These are phyloP conservation scores for Forbesichthys agassizii DNA, from an alignment of 2,113 vertebrate genomes.

Conservation along the genomic window DNA sequence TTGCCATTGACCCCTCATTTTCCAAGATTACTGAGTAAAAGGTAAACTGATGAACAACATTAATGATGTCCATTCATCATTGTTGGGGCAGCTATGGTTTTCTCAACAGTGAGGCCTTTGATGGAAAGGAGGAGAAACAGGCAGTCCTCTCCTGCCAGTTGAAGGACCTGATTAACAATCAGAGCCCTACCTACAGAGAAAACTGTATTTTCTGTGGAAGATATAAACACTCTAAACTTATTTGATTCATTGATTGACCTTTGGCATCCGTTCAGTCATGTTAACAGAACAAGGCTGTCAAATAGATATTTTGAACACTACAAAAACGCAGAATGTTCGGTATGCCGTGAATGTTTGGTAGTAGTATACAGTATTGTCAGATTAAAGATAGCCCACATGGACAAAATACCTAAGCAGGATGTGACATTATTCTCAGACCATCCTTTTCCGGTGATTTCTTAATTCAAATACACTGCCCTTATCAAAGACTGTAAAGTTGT, in stretches of 20 bases:
- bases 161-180: constrained; percentile 57
- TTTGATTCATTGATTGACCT: constrained; percentile 1
- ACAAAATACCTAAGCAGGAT: constrained; percentile 61
- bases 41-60: constrained; percentile 75
- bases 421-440: constrained; percentile 50
- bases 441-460: constrained; percentile 70
- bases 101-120: constrained; percentile 58
- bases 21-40: constrained; percentile 68
- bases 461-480: constrained; percentile 33
- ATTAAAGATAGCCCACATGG: constrained; percentile 66
- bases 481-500: constrained; percentile 44
- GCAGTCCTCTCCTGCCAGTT: constrained; percentile 40
- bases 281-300: neutral
- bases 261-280: constrained; percentile 4
- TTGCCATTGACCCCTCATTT: constrained; percentile 68
- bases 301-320: neutral
- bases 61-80: constrained; percentile 79
- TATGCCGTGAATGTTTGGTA: constrained; percentile 20
- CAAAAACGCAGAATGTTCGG: constrained; percentile 15
- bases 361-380: constrained; percentile 21
- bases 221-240: constrained; percentile 22
- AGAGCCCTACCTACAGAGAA: constrained; percentile 28
- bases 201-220: constrained; percentile 28
- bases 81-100: constrained; percentile 60
- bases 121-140: constrained; percentile 42